Conservation (phyloP, 2,797 vertebrate genomes). For the Enteromius unitaeniatus region DNA sequence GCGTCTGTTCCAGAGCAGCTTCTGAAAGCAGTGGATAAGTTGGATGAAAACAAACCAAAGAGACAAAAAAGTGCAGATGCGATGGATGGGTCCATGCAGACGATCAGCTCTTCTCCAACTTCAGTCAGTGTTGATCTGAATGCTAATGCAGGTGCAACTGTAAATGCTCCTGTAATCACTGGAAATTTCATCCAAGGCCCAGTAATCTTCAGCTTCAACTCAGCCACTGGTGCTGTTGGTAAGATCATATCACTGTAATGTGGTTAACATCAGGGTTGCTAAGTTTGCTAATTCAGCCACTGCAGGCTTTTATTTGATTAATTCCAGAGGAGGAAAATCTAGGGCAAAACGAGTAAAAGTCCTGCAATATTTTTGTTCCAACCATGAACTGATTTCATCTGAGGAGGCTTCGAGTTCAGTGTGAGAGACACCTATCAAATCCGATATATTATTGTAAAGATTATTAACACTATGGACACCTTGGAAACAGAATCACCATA, state of each 20-base stretch:
- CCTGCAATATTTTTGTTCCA: no score
- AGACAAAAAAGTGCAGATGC: accelerated
- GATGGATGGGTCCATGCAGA: accelerated
- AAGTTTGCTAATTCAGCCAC: not conserved
- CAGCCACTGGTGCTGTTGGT: not conserved
- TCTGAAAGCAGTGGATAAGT: accelerated
- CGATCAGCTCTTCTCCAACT: not conserved
- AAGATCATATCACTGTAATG: not conserved
- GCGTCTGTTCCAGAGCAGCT: slow-evolving; percentile 11
- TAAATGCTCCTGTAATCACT: not conserved
- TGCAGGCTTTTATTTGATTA: no score
- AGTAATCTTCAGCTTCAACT: not conserved
- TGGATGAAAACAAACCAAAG: accelerated
- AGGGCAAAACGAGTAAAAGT: no score
- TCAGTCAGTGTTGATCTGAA: not conserved
- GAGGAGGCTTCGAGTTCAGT: no score
- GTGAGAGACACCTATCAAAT: no score
- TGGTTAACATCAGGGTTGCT: not conserved
- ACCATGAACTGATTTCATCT: no score
- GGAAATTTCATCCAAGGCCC: slow-evolving; percentile 5
- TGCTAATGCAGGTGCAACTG: not conserved
- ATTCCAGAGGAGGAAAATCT: no score
- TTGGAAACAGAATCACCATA: no score
- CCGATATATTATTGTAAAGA: no score
- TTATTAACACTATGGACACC: no score